Percentiles rank a stretch among this genome's conserved stretches.
These are phyloP conservation scores for Drosophila micromelanica DNA, from an alignment of 1,140 invertebrate genomes.

Conservation along the genomic window DNA sequence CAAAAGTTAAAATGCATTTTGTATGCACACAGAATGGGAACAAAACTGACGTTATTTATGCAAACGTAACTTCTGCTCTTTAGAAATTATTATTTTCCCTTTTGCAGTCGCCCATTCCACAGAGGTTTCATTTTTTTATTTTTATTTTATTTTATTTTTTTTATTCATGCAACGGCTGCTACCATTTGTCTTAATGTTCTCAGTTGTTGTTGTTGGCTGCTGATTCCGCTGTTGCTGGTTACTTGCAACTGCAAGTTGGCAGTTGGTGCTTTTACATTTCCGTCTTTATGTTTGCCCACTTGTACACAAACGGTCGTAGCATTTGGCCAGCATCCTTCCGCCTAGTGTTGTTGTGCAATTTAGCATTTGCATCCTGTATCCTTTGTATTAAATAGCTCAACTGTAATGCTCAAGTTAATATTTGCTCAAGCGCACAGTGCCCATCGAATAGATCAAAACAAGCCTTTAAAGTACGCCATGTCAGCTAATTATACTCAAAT, in stretches of 20 bases:
- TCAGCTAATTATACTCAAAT: constrained; percentile 64
- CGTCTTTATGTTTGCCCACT: constrained; percentile 69
- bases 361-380: constrained; percentile 46
- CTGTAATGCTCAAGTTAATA: constrained; percentile 31
- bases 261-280: constrained; percentile 67
- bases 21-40: constrained; percentile 70
- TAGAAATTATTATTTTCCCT: constrained; percentile 78
- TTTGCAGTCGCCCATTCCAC: constrained; percentile 45
- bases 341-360: constrained; percentile 39
- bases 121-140: constrained; percentile 13
- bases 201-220: constrained; percentile 14
- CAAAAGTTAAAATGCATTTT: constrained; percentile 59
- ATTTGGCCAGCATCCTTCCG: constrained; percentile 71
- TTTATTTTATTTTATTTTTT: constrained; percentile 9
- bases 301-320: constrained; percentile 46
- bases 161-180: constrained; percentile 23
- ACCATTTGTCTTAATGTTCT: constrained; percentile 50
- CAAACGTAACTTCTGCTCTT: constrained; percentile 79
- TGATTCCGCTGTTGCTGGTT: constrained; percentile 33
- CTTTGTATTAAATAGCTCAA: constrained; percentile 40
- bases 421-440: constrained; percentile 17
- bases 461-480: constrained; percentile 39
- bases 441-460: constrained; percentile 25
- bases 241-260: constrained; percentile 67
- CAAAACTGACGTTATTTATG: constrained; percentile 78